Base-by-base conservation (phyloP, 2,797 vertebrate genomes). In the Callimico goeldii region DNA sequence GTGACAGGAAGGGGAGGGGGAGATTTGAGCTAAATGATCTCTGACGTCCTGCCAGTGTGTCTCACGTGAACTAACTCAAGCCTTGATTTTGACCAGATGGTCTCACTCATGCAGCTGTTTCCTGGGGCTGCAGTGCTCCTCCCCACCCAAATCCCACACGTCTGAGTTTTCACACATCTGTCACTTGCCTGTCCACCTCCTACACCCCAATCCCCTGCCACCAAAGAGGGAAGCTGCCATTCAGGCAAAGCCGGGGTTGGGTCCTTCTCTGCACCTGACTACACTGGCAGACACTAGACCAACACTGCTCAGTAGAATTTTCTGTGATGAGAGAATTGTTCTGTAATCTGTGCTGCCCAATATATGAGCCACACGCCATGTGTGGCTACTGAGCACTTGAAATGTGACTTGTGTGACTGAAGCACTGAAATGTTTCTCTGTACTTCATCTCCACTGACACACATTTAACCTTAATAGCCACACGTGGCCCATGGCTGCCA, bases 401-500 rank as follows among this genome's bases (percentile, higher is more conserved):
- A 4, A 7, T 14, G 13, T 26, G 19, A 4, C 28, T 48, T 28
- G 14, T 0, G 41, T 3, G 39, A 9, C 36, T 7, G 0, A 30
- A 19, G 39, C 17, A 41, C n/a, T 3, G 7, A 26, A 36, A 2
- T 4, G 7, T 17, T 75, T 58, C 55, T 1, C 22, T 48, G 48
- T 10, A 19, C 6, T 52, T 80, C 9, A 20, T 88, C 30, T 61
- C 46, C 11, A 1, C 11, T 43, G 4, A 33, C 41, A 83, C 15
- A 12, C 36, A 10, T 43, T 30, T n/a, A 70, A 39, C 30, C 36
- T 58, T n/a, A 39, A 48, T 22, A 26, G 67, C 39, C 17, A 1
- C 9, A 0, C 0, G 2, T 19, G 46, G 33, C 75, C 10, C 26
- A 33, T 4, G 57, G n/a, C n/a, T 7, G 2, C 30, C 1, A 3